Conservation (phyloP, 2,888 invertebrate genomes). For the Eulithis testata region DNA sequence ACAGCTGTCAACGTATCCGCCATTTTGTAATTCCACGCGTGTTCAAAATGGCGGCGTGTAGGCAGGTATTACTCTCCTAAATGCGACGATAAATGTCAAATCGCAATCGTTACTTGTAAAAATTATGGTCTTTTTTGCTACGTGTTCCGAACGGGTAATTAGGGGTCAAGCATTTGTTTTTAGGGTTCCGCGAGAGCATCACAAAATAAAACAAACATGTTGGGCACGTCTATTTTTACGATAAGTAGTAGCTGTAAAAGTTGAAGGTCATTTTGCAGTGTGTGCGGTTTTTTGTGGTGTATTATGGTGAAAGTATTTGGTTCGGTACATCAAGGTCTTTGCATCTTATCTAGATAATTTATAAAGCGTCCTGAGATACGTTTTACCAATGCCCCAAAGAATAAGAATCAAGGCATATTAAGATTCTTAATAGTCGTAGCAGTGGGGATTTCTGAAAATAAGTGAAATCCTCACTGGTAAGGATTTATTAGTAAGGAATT, state of each 20-base stretch:
- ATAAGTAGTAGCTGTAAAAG: slow-evolving; percentile 12
- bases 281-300: background rate
- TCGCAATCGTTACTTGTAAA: slow-evolving; percentile 76
- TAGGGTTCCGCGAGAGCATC: slow-evolving; percentile 30
- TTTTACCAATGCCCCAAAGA: no score
- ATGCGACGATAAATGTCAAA: slow-evolving; percentile 79
- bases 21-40: slow-evolving; percentile 71
- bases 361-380: no score
- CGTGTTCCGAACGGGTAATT: slow-evolving; percentile 75
- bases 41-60: slow-evolving; percentile 68
- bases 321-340: no score
- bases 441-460: no score
- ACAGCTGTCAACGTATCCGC: slow-evolving; percentile 47
- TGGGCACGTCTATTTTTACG: slow-evolving; percentile 19
- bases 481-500: no score
- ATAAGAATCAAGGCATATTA: no score
- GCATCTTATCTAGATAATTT: no score
- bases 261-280: slow-evolving; percentile 6
- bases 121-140: slow-evolving; percentile 72
- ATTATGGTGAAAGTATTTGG: background rate
- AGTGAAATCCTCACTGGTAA: no score
- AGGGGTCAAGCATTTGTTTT: slow-evolving; percentile 52
- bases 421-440: no score
- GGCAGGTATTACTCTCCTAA: slow-evolving; percentile 65
- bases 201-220: slow-evolving; percentile 13